Evolutionary conservation across 2,113 vertebrate species (phyloP).

Genomic region (Puma concolor): DNA sequence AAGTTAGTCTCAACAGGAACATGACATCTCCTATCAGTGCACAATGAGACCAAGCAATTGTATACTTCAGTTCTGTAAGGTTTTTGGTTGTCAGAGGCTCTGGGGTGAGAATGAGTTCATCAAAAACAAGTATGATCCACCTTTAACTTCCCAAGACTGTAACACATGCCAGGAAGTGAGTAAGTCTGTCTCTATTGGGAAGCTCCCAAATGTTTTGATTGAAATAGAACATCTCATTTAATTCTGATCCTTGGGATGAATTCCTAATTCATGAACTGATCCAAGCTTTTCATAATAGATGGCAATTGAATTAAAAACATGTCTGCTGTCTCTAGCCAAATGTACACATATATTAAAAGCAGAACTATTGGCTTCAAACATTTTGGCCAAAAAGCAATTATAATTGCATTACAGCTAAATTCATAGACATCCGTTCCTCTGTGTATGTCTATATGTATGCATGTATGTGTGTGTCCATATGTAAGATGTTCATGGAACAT

Average conservation of each 20-base stretch:
- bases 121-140: constrained; percentile 1
- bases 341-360: constrained; percentile 31
- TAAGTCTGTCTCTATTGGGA: constrained; percentile 43
- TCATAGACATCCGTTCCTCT: background rate
- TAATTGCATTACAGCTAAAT: background rate
- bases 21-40: background rate
- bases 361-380: background rate
- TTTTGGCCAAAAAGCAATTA: constrained; percentile 29
- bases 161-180: constrained; percentile 26
- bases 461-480: background rate
- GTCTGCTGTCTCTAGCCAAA: constrained; percentile 46
- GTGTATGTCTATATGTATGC: background rate
- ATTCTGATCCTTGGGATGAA: constrained; percentile 27
- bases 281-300: constrained; percentile 59
- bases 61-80: background rate
- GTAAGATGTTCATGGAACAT: background rate
- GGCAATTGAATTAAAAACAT: constrained; percentile 51
- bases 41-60: background rate
- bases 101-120: background rate
- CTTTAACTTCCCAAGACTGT: constrained; percentile 53
- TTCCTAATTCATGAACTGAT: constrained; percentile 50
- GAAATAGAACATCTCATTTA: constrained; percentile 65
- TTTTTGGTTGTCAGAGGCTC: background rate
- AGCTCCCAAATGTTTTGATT: constrained; percentile 64
- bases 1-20: background rate